Conservation (phyloP, 2,888 invertebrate genomes). For the Volucella bombylans region DNA sequence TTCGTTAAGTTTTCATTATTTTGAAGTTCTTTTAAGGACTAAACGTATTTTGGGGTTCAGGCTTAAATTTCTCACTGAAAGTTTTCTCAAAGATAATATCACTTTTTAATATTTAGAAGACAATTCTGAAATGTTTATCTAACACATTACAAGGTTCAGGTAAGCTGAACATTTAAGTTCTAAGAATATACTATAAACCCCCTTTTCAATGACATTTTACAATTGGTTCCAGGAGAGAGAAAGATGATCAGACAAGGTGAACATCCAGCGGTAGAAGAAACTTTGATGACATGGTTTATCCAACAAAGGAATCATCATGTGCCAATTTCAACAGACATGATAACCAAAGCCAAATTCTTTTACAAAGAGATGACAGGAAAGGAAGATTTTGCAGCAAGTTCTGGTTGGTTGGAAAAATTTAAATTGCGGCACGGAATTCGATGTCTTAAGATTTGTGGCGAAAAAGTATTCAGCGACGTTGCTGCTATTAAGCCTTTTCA, state of each 20-base stretch:
- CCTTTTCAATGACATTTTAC: constrained; percentile 19
- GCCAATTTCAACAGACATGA: constrained; percentile 53
- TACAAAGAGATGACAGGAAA: constrained; percentile 65
- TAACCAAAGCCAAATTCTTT: constrained; percentile 72
- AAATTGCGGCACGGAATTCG: constrained; percentile 37
- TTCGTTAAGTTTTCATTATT: too few relatives aligned
- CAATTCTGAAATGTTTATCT: too few relatives aligned
- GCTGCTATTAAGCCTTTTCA: constrained; percentile 37
- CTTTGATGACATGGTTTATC: constrained; percentile 39
- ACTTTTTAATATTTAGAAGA: too few relatives aligned
- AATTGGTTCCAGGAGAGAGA: constrained; percentile 59
- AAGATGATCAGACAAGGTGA: constrained; percentile 67
- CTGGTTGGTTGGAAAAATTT: constrained; percentile 54
- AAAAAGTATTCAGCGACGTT: constrained; percentile 51
- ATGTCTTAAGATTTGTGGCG: constrained; percentile 59
- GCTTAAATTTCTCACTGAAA: too few relatives aligned
- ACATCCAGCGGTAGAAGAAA: constrained; percentile 70
- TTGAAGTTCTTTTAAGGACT: too few relatives aligned
- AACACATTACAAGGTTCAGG: too few relatives aligned
- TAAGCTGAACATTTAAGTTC: too few relatives aligned
- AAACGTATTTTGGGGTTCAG: too few relatives aligned
- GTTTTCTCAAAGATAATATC: too few relatives aligned
- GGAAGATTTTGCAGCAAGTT: constrained; percentile 60
- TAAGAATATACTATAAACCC: not conserved
- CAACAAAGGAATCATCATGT: constrained; percentile 62